Evolutionary conservation across 2,888 invertebrate genomes (phyloP).

Genomic region (Cheilosia vernalis): DNA sequence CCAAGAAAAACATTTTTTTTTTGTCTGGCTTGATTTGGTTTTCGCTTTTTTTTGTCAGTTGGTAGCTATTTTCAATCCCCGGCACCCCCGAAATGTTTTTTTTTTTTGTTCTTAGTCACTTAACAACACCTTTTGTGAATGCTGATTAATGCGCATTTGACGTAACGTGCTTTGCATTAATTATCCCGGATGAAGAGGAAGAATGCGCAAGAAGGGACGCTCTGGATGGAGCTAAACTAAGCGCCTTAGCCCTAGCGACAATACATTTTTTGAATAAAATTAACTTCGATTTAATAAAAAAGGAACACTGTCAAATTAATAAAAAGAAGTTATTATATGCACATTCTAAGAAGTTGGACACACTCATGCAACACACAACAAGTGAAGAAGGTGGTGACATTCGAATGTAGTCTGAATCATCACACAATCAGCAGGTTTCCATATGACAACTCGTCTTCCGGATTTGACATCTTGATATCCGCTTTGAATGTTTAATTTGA

Average conservation of each 20-base stretch:
- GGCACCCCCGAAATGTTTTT: conserved; percentile 10
- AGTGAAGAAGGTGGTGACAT: conserved; percentile 31
- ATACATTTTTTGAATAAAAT: conserved; percentile 46
- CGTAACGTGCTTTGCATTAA: conserved; percentile 70
- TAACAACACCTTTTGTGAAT: conserved; percentile 28
- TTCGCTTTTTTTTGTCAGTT: conserved; percentile 41
- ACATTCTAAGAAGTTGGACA: too few species aligned
- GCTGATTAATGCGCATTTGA: conserved; percentile 69
- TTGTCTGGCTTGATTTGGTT: conserved; percentile 41
- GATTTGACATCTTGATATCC: conserved; percentile 75
- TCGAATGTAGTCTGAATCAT: conserved; percentile 69
- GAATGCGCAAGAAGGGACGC: conserved; percentile 52
- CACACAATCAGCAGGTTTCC: conserved; percentile 65
- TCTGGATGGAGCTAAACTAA: conserved; percentile 28
- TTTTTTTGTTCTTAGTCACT: conserved; percentile 11
- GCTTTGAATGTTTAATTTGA: conserved; percentile 65
- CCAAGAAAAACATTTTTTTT: conserved; percentile 16
- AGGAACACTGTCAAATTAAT: conserved; percentile 2
- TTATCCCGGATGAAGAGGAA: conserved; percentile 60
- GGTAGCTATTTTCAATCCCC: neutral
- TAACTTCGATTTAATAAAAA: conserved; percentile 29
- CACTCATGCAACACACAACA: neutral
- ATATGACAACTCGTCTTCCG: conserved; percentile 72
- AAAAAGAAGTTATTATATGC: neutral
- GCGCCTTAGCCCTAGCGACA: conserved; percentile 55